Percentiles rank a stretch among this genome's conserved stretches.
Conservation (phyloP, 2,113 vertebrate species). For the Ophthalmolycus amberensis region DNA sequence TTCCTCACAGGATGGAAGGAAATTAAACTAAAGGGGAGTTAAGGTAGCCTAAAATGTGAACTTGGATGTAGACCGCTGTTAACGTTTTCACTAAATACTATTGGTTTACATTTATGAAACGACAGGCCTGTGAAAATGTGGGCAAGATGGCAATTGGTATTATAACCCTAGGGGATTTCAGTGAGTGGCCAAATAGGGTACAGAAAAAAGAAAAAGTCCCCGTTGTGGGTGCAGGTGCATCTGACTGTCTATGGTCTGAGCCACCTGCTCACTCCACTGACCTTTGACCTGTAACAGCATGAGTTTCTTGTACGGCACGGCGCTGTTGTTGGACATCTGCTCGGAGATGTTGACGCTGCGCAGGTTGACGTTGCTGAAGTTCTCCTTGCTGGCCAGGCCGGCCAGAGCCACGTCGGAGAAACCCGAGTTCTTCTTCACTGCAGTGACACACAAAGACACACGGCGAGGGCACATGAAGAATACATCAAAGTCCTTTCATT, state of each 20-base stretch:
- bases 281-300: slow-evolving; percentile 98
- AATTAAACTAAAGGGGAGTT: neutral
- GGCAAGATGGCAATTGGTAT: neutral
- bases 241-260: neutral
- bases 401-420: slow-evolving; percentile 95
- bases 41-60: too few relatives aligned
- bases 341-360: slow-evolving; percentile 91
- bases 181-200: neutral
- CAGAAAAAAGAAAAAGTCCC: neutral
- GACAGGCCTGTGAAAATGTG: neutral
- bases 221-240: slow-evolving; percentile 1
- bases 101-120: neutral
- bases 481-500: neutral
- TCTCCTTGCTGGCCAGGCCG: slow-evolving; percentile 95
- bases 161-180: neutral
- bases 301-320: slow-evolving; percentile 92
- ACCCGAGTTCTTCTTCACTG: slow-evolving; percentile 90
- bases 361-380: slow-evolving; percentile 93
- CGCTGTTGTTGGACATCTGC: slow-evolving; percentile 96
- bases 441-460: slow-evolving; percentile 12
- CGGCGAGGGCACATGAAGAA: neutral
- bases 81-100: too few relatives aligned
- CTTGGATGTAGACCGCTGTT: too few relatives aligned
- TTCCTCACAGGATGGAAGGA: neutral
- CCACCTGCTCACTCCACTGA: slow-evolving; percentile 62